phyloP scores from a whole-genome alignment of 1,140 invertebrate genomes.

The Ditylenchus dipsaci region DNA sequence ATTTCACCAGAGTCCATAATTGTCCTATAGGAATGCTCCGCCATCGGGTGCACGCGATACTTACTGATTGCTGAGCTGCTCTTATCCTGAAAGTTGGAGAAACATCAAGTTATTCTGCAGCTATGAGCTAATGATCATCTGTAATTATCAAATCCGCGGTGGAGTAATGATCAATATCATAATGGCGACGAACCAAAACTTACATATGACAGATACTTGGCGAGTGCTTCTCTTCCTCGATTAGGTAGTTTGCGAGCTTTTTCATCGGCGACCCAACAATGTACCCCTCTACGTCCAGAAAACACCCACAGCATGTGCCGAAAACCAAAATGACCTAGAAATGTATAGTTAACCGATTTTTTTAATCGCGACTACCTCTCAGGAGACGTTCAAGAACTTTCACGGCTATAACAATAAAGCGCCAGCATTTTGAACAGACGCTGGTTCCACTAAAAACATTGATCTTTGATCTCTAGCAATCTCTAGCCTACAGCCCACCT shows the following conservation, averaged over 20 bases:
- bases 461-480: neutral
- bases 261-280: slow-evolving; percentile 93
- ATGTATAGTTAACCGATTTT: neutral
- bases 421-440: slow-evolving; percentile 92
- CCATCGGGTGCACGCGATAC: slow-evolving; percentile 32
- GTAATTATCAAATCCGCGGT: too few relatives aligned
- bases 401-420: slow-evolving; percentile 86
- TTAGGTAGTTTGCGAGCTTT: slow-evolving; percentile 71
- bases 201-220: slow-evolving; percentile 74
- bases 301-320: slow-evolving; percentile 90
- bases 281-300: slow-evolving; percentile 88
- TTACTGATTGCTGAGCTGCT: slow-evolving; percentile 15
- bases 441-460: slow-evolving; percentile 68
- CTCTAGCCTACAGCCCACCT: slow-evolving; percentile 55
- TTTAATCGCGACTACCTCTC: slow-evolving; percentile 59
- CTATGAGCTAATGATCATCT: too few relatives aligned
- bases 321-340: slow-evolving; percentile 86
- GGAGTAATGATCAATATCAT: slow-evolving; percentile 11
- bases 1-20: slow-evolving; percentile 45
- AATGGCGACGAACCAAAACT: slow-evolving; percentile 1
- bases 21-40: slow-evolving; percentile 19
- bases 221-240: slow-evolving; percentile 68
- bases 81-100: slow-evolving; percentile 49
- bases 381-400: slow-evolving; percentile 80
- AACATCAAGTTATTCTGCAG: too few relatives aligned